phyloP scores from a whole-genome alignment of 2,113 vertebrate genomes.

The Callipepla californica region DNA sequence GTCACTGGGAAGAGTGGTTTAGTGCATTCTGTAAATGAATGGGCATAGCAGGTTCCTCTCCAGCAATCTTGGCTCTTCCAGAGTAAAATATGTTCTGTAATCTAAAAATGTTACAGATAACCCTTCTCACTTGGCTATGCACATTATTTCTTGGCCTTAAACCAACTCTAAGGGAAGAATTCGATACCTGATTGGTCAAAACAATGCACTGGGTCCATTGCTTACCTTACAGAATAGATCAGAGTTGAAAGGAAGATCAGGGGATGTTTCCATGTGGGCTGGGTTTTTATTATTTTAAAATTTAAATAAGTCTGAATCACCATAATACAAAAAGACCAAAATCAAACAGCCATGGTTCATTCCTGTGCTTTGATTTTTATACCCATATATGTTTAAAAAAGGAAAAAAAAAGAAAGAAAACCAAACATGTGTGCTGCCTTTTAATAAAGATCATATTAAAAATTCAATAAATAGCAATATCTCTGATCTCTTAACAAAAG shows the following conservation, averaged over 20 bases:
- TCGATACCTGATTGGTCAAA: slow-evolving; percentile 35
- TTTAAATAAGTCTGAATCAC: slow-evolving; percentile 67
- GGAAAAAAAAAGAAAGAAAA: slow-evolving; percentile 48
- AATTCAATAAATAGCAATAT: slow-evolving; percentile 89
- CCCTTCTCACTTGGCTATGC: not conserved
- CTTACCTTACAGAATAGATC: slow-evolving; percentile 46
- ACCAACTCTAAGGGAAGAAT: not conserved
- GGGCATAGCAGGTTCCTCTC: not conserved
- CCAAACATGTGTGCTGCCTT: slow-evolving; percentile 84
- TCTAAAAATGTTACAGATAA: not conserved
- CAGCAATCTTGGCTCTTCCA: not conserved
- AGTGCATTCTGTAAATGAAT: not conserved
- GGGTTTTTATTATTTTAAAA: slow-evolving; percentile 55
- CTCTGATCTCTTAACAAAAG: slow-evolving; percentile 90
- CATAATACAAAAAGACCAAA: slow-evolving; percentile 66
- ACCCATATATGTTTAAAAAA: slow-evolving; percentile 72
- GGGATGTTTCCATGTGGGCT: slow-evolving; percentile 22
- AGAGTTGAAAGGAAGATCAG: slow-evolving; percentile 15
- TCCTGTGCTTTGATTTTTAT: slow-evolving; percentile 82
- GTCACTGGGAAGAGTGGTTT: not conserved
- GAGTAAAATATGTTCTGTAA: not conserved
- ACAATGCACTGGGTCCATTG: not conserved
- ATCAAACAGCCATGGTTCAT: slow-evolving; percentile 75
- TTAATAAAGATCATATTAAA: slow-evolving; percentile 91
- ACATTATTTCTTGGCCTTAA: not conserved